Conservation (phyloP, 2,888 invertebrate species). For the Rutpela maculata region DNA sequence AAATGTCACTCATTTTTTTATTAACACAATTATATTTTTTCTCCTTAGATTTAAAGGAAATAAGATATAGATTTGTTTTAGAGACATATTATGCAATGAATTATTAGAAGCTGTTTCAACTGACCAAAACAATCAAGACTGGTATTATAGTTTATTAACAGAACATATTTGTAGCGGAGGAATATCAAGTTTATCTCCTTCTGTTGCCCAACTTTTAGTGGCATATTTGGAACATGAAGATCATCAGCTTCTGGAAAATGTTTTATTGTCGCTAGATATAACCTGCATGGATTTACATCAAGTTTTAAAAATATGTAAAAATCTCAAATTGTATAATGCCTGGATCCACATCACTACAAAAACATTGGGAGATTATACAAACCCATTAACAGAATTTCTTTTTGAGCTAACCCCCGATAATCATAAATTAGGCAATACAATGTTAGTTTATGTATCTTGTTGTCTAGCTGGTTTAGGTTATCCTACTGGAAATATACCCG, state of each 20-base stretch:
- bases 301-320: constrained; percentile 75
- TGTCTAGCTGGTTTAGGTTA: constrained; percentile 90
- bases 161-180: constrained; percentile 82
- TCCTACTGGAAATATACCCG: constrained; percentile 84
- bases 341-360: constrained; percentile 86
- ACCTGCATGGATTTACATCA: constrained; percentile 87
- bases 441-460: constrained; percentile 90
- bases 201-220: constrained; percentile 84
- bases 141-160: constrained; percentile 82
- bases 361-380: constrained; percentile 84
- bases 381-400: constrained; percentile 83
- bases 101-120: constrained; percentile 79
- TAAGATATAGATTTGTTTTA: constrained; percentile 62
- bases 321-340: constrained; percentile 81
- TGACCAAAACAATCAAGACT: constrained; percentile 72
- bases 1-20: too few species aligned
- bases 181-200: constrained; percentile 80
- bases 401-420: constrained; percentile 75
- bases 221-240: constrained; percentile 79
- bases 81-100: constrained; percentile 79
- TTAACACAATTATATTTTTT: too few species aligned
- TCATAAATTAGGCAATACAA: constrained; percentile 83
- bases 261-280: constrained; percentile 84
- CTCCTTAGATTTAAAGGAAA: too few species aligned
- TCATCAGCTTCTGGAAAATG: constrained; percentile 80